phyloP scores from a whole-genome alignment of 2,797 vertebrate genomes.

The Aratinga solstitialis region DNA sequence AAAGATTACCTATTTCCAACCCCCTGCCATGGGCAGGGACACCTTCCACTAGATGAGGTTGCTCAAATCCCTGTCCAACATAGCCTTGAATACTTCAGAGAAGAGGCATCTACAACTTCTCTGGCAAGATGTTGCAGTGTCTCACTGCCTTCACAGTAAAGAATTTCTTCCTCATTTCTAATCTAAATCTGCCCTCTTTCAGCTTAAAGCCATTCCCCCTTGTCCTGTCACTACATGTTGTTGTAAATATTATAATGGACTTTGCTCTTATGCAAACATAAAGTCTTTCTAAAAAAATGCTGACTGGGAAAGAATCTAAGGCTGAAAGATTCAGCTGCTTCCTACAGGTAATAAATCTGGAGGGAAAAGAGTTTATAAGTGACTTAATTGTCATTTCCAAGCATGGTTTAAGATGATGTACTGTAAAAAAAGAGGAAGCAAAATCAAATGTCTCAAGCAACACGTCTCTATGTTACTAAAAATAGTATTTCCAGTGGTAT shows the following conservation, averaged over 20 bases:
- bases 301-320: background rate
- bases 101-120: background rate
- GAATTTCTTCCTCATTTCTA: background rate
- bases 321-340: background rate
- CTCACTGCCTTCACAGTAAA: background rate
- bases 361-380: background rate
- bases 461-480: background rate
- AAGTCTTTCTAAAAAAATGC: background rate
- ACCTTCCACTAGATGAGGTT: background rate
- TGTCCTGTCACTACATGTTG: background rate
- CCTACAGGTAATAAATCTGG: background rate
- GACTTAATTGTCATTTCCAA: background rate
- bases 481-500: background rate
- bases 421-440: background rate
- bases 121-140: background rate
- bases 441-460: background rate
- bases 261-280: background rate
- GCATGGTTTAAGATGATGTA: background rate
- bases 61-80: background rate
- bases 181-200: background rate
- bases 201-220: background rate
- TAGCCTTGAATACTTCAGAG: background rate
- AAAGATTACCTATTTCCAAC: background rate
- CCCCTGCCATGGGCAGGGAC: background rate
- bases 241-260: background rate